Evolutionary conservation across 2,888 invertebrate species (phyloP), one percentile per base, ranked within the genome.

Genomic region (Brachynemurus nebulosus): DNA sequence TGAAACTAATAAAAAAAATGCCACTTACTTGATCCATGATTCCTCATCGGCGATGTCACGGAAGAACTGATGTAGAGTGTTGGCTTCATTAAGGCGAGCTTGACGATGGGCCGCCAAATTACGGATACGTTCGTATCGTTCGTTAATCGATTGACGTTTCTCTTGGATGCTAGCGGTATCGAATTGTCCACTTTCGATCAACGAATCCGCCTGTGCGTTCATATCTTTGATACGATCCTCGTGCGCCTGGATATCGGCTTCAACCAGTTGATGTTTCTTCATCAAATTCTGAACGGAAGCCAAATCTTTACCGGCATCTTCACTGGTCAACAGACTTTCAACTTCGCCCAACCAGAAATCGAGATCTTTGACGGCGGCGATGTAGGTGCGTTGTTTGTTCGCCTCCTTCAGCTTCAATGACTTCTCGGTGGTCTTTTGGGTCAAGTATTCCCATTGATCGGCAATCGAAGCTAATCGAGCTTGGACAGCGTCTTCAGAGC

Each of bases 331-430:
- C 50, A 97, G 70, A 62, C 91, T 91, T 62, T 96, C 96, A 48
- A 96, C 95, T 76, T 98, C 97, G 55, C 97, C 97, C 45, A 99
- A 79, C 98, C 98, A 98, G 71, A 99, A 98, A 70, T 99, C 98
- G 52, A 98, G 78, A 69, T 98, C 98, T 68, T 99, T 98, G 50
- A 98, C 96, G 27, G 93, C 97, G 47, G 98, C 98, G 67, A 98
- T 97, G 72, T 97, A 99, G 0, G 95, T 95, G 52, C 97, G 80
- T 64, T 98, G 98, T 61, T 96, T 92, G 68, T 97, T 98, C 42
- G 98, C 98, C 65, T 99, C 98, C 67, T 98, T 97, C 57, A 98
- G 71, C 63, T 96, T 95, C 59, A 96, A 76, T 2, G 93, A 93
- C 68, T 99, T 99, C 67, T 98, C 98, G 0, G 91, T 90, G 0